Evolutionary conservation across 2,888 invertebrate genomes (phyloP), one percentile per base, ranked within the genome.

Genomic region (Carpatolechia fugitivella): DNA sequence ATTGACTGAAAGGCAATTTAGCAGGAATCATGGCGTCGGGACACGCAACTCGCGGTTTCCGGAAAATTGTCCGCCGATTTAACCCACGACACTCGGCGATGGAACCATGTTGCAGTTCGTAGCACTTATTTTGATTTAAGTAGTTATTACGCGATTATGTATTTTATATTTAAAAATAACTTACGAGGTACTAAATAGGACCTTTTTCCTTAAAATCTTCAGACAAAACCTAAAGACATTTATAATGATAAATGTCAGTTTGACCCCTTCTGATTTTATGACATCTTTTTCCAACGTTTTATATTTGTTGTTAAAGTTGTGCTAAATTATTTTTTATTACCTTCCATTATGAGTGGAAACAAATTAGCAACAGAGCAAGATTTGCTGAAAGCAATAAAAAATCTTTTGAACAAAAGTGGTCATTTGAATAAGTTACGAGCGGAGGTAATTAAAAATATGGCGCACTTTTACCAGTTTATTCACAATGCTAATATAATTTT

Each of bases 371-470:
- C 85, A 1, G 89, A 89, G 59, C 81, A 78, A 56, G 89, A 88
- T 54, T 70, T 89, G 11, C 68, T 88, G 55, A 62, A 65, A 11
- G 85, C 86, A 31, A 84, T 90, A 60, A 88, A 83, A 70, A 82
- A 82, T 56, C 70, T 89, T 56, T 68, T 90, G 51, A 81, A 68
- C 62, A 82, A 76, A 56, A 85, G 76, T 66, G 89, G 89, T 20
- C 79, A 85, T 66, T 71, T 90, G 57, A 83, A 77, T 66, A 89
- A 87, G 76, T 68, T 90, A 55, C 83, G 84, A 60, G 86, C 89
- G 1, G 85, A 90, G 85, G 90, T 88, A 70, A 58, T 49, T 58
- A 49, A 47, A 40, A 18, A 24, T 38, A 36, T n/a, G 10, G 13
- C 14, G 7, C 20, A 18, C 10, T 18, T 52, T 14, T 14, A 13